Base-by-base conservation (phyloP, 1,140 invertebrate species). In the Lepidurus packardi region DNA sequence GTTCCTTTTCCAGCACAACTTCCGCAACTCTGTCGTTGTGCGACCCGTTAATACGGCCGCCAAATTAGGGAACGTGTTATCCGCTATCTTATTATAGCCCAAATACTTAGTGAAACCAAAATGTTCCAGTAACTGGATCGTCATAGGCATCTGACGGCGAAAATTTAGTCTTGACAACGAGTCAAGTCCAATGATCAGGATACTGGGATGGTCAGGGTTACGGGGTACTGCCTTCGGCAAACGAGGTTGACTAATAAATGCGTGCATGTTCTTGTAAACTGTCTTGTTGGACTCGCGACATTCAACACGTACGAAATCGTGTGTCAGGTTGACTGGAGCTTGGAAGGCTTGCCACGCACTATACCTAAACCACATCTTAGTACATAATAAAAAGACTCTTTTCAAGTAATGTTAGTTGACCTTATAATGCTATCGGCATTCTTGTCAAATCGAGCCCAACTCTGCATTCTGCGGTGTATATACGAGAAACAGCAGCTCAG, bases 161-260 rank as follows among this genome's bases (percentile, higher is more conserved):
- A 89, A 87, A 82, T 90, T 90, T 25, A 88, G 82, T 25, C 88
- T 83, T 3, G 89, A 90, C 43, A 89, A 85, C 0, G 88, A 87
- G 82, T 90, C 89, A 3, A 90, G 81, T 7, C 88, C 89, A 13
- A 90, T 79, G 79, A 89, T 84, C 4, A 88, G 78, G 11, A 89
- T 83, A 75, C 81, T 84, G 9, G 79, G 78, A 8, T 65, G 13
- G 47, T 65, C 21, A 1, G 5, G 5, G 13, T 2, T 13, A 2
- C 84, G 83, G 83, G 94, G 91, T 75, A 90, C 89, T 0, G 92
- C 90, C 80, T 91, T 65, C 47, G 47, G 47, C 3, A 65, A n/a
- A 65, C 47, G 47, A n/a, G 13, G 47, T n/a, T 0, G 5, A n/a
- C 47, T n/a, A 11, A 65, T 13, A n/a, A n/a, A n/a, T 6, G 47